Base-by-base conservation (phyloP, 2,113 vertebrate genomes). In the Rhinopithecus roxellana region DNA sequence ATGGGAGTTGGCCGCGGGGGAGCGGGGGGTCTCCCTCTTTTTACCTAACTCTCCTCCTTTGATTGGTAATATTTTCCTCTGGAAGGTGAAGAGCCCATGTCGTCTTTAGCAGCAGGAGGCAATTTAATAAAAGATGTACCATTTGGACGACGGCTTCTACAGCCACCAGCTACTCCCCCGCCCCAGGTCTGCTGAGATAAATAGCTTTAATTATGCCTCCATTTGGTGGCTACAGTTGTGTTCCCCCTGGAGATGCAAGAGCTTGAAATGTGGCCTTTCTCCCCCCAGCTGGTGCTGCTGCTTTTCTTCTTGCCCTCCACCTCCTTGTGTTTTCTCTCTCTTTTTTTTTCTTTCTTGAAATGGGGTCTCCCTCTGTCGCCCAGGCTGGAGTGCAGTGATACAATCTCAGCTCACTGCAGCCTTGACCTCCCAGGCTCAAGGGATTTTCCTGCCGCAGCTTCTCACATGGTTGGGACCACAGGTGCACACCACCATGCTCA, bases 131-230 rank as follows among this genome's bases (percentile, higher is more conserved):
- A 84, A 84, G 61, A 57, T 32, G 48, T 70, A 61, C 22, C 22
- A n/a, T 88, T 94, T 64, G 20, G 38, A 43, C 1, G 0, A 55
- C 16, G 0, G 1, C 7, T 30, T 50, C 40, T 18, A 1, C 32
- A 10, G 38, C 52, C 13, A 52, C 70, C n/a, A 14, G 27, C 75
- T 16, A 13, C 43, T 43, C 18, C 7, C 6, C 14, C 8, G 8
- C 12, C 5, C 0, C 55, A 23, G 3, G 22, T 69, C 83, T 4
- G 7, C 57, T 0, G 38, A 72, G 77, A 85, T 79, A 87, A 78
- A 93, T 79, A 67, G 81, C 59, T 92, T 90, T 97, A 82, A 85
- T 95, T 92, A 48, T 70, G 52, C 20, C 55, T 92, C 22, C 12
- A 0, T 32, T 57, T 80, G 27, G 9, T 52, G 32, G 59, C 74